Evolutionary conservation across 2,888 invertebrate genomes (phyloP), one percentile per base, ranked within the genome.

Genomic region (Microdon myrmicae): DNA sequence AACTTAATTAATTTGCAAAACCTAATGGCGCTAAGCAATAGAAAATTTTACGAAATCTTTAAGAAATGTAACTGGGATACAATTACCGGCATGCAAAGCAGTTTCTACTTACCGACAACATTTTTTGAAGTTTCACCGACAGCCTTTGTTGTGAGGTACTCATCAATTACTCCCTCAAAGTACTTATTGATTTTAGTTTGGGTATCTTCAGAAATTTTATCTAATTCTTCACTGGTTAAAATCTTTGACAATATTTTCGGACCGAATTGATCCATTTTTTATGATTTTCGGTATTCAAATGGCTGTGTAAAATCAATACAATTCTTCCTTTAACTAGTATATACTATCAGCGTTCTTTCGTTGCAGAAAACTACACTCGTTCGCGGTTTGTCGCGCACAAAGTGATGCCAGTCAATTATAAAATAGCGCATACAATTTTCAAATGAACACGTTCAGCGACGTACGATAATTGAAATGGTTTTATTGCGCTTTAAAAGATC

Each of bases 91-190:
- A 41, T 26, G 12, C 6, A 43, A 17, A 38, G 3, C 41, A 19
- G 8, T 32, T 16, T 58, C 45, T 60, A 73, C 74, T 72, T 71
- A 78, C 78, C 77, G 69, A 73, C 49, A 61, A 53, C 60, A 49
- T 53, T 68, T 37, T 64, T 69, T 34, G 70, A 68, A 32, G 70
- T 64, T 81, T 89, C 89, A 61, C 87, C 86, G 19, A 90, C 82
- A 2, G 90, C 90, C 79, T 87, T 89, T 17, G 87, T 84, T 48
- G 88, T 89, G 71, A 90, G 82, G 68, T 86, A 87, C 75, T 89
- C 87, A 71, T 88, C 88, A 73, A 88, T 86, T 75, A 86, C 86
- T 51, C 83, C 82, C 35, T 82, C 83, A 41, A 86, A 82, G 71
- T 82, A 83, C 22, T 75, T 76, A 70, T 86, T 86, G 26, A 91